Evolutionary conservation across 2,797 vertebrate species (phyloP), one percentile per base, ranked within the genome.

Genomic region (Psittacula echo): DNA sequence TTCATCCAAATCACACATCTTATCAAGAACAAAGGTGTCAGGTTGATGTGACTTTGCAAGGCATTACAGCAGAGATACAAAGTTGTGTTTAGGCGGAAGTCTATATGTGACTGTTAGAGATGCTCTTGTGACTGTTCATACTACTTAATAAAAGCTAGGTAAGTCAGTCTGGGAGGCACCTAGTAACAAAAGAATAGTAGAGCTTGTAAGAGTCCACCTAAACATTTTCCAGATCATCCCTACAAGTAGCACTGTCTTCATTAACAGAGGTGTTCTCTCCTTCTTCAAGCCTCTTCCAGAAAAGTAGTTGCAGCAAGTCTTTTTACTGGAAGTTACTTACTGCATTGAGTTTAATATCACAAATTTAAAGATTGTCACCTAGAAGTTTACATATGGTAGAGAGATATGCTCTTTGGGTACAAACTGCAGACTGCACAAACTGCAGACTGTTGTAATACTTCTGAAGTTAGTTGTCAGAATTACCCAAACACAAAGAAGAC

Each of bases 1-100:
- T 91, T 86, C 75, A 75, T 77, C 76, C 72, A 60, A 66, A 87
- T 75, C 89, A 91, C 90, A 89, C 89, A 85, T 85, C 66, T 87
- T 72, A 32, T 79, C 42, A 83, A 54, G 87, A 86, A 89, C 90
- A 92, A 79, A 87, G 89, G 47, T 89, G 72, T 77, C 37, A 67
- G 76, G 58, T 32, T 34, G 65, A 68, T 37, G 32, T 11, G 32
- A 78, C n/a, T 79, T 61, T 58, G 89, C 93, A 93, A 94, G 82
- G 85, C 48, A 58, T 89, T 77, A 68, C 61, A 60, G 47, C 17
- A 91, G 66, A 48, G 41, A 48, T 0, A 41, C 20, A n/a, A 80
- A 71, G 48, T 54, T 79, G 48, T 1, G 2, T 80, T 86, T 75
- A 87, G 45, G 70, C 85, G 34, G 42, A 85, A 72, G 24, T 32